Evolutionary conservation across 2,797 vertebrate species (phyloP).

Genomic region (Phataginus tricuspis): DNA sequence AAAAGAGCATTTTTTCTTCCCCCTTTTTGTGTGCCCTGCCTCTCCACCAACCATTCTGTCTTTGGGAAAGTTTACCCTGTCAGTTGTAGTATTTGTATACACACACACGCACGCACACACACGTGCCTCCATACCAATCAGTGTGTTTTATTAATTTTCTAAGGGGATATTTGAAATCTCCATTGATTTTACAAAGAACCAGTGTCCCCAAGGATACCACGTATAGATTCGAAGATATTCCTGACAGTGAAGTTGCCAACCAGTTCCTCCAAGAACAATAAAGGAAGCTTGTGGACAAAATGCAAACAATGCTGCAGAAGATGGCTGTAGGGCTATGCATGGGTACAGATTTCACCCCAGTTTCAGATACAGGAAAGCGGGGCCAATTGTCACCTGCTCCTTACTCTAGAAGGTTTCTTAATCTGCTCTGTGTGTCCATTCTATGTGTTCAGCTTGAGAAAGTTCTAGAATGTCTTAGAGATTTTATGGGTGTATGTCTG

Average conservation of each 20-base stretch:
- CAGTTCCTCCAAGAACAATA: neutral
- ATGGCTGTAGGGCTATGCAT: rapidly evolving
- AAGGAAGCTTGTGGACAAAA: neutral
- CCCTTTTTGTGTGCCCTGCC: rapidly evolving
- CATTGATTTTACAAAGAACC: neutral
- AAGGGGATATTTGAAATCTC: neutral
- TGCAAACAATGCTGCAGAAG: rapidly evolving
- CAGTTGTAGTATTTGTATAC: rapidly evolving
- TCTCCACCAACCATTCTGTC: rapidly evolving
- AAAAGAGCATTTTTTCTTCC: neutral
- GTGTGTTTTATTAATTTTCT: neutral
- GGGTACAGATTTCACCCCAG: rapidly evolving
- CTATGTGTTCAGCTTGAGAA: neutral
- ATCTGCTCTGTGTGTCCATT: neutral
- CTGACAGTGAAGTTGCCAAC: rapidly evolving
- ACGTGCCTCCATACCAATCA: rapidly evolving
- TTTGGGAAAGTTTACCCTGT: neutral
- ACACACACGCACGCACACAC: rapidly evolving
- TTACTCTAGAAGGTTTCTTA: neutral
- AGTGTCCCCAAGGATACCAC: neutral
- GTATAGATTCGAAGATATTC: neutral
- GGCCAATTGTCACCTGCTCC: too few species aligned
- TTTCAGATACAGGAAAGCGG: rapidly evolving
- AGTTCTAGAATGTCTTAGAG: neutral
- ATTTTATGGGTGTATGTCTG: too few species aligned